These are phyloP conservation scores for Ariopsis seemanni DNA, from an alignment of 2,113 vertebrate genomes.

Conservation along the genomic window DNA sequence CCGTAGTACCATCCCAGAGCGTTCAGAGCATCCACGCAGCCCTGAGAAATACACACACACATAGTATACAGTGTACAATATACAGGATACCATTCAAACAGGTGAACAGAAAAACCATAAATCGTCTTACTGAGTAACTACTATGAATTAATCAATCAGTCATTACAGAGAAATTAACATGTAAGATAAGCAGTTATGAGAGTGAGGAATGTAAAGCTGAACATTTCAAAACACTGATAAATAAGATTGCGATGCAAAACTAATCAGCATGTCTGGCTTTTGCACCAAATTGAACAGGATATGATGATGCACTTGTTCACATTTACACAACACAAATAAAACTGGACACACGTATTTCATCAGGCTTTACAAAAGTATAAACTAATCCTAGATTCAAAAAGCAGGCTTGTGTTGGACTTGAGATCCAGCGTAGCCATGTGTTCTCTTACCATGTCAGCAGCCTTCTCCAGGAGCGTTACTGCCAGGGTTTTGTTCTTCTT, in stretches of 20 bases:
- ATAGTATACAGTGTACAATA: background rate
- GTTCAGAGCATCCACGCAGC: constrained; percentile 86
- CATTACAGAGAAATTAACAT: background rate
- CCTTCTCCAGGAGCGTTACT: constrained; percentile 84
- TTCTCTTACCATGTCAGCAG: constrained; percentile 77
- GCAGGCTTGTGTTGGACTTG: background rate
- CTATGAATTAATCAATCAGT: background rate
- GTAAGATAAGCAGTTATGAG: background rate
- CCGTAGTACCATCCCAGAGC: constrained; percentile 91
- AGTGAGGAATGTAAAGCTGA: background rate
- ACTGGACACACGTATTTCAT: background rate
- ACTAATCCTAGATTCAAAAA: background rate
- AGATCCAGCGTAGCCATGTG: background rate
- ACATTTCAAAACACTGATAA: background rate
- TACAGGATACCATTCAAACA: background rate
- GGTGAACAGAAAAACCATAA: background rate
- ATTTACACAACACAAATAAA: background rate
- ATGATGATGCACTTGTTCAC: background rate
- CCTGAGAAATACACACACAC: constrained; percentile 68
- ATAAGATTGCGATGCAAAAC: background rate
- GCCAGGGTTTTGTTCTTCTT: constrained; percentile 83
- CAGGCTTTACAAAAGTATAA: background rate
- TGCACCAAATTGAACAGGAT: background rate
- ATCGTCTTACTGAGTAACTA: background rate
- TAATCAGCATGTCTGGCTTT: background rate